A percentile compares a stretch with the other conserved stretches of the same genome.
Evolutionary conservation across 2,797 vertebrate genomes (phyloP).

Genomic region (Tympanoctomys barrerae): DNA sequence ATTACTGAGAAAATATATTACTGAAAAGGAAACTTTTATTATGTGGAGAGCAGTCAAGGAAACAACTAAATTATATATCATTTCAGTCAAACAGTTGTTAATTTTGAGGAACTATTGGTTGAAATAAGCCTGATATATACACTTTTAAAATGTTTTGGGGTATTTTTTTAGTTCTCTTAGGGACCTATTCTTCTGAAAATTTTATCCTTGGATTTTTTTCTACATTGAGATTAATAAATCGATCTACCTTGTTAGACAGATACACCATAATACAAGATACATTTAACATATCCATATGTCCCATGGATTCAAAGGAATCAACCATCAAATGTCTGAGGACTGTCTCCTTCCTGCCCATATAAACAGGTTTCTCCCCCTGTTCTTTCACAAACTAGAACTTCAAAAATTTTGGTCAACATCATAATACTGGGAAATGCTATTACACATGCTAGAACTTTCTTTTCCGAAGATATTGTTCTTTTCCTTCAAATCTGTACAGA

Average conservation of each 20-base stretch:
- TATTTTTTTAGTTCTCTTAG: slow-evolving; percentile 47
- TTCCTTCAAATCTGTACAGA: slow-evolving; percentile 35
- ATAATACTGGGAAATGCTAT: slow-evolving; percentile 27
- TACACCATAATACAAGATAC: slow-evolving; percentile 22
- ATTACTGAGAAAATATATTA: slow-evolving; percentile 34
- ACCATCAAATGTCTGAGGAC: not conserved
- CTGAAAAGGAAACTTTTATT: slow-evolving; percentile 9
- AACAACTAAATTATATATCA: slow-evolving; percentile 43
- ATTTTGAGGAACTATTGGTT: not conserved
- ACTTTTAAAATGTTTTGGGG: not conserved
- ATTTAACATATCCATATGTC: not conserved
- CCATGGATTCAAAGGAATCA: not conserved
- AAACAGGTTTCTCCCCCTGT: not conserved
- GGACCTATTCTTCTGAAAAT: not conserved
- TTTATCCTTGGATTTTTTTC: slow-evolving; percentile 37
- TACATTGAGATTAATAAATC: slow-evolving; percentile 38
- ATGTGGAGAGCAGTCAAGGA: slow-evolving; percentile 12
- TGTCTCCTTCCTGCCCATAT: slow-evolving; percentile 31
- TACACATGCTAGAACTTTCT: not conserved
- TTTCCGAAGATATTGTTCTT: not conserved
- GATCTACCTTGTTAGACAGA: slow-evolving; percentile 31
- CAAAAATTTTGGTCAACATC: slow-evolving; percentile 54
- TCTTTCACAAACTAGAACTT: slow-evolving; percentile 4
- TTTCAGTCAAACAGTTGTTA: not conserved
- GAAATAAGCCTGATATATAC: slow-evolving; percentile 6